phyloP scores from a whole-genome alignment of 2,888 invertebrate genomes.

The Acleris sparsana region DNA sequence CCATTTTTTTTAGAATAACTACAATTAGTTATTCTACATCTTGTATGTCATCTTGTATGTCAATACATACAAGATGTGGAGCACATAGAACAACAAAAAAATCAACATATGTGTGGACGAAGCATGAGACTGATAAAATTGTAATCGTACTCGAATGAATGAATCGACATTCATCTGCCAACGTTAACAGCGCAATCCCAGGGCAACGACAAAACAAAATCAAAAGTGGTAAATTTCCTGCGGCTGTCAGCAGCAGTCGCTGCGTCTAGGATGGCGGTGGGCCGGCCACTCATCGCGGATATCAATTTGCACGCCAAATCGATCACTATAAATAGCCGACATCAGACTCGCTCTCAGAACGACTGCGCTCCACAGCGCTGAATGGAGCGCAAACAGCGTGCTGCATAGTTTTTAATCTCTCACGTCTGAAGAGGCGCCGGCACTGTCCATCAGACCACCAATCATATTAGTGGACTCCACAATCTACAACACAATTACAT shows the following conservation, averaged over 20 bases:
- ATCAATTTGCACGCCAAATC: slow-evolving; percentile 72
- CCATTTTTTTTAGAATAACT: no score
- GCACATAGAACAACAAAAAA: no score
- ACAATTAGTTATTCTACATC: no score
- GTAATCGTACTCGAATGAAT: no score
- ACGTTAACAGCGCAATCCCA: background rate
- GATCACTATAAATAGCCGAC: slow-evolving; percentile 73
- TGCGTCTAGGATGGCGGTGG: slow-evolving; percentile 9
- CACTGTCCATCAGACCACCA: slow-evolving; percentile 8
- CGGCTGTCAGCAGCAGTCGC: background rate
- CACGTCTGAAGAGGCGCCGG: background rate
- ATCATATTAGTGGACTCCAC: slow-evolving; percentile 16
- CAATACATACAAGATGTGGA: no score
- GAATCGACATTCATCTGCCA: background rate
- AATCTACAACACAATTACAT: slow-evolving; percentile 7
- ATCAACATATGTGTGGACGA: no score
- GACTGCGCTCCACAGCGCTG: slow-evolving; percentile 37
- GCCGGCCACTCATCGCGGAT: slow-evolving; percentile 51
- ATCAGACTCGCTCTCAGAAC: slow-evolving; percentile 44
- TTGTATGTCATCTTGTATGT: no score
- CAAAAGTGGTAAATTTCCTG: slow-evolving; percentile 11
- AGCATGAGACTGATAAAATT: no score
- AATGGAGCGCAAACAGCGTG: slow-evolving; percentile 26
- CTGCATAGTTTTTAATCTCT: slow-evolving; percentile 1
- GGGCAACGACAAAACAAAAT: background rate